Conservation (phyloP, 2,113 vertebrate species). For the Pungitius pungitius region DNA sequence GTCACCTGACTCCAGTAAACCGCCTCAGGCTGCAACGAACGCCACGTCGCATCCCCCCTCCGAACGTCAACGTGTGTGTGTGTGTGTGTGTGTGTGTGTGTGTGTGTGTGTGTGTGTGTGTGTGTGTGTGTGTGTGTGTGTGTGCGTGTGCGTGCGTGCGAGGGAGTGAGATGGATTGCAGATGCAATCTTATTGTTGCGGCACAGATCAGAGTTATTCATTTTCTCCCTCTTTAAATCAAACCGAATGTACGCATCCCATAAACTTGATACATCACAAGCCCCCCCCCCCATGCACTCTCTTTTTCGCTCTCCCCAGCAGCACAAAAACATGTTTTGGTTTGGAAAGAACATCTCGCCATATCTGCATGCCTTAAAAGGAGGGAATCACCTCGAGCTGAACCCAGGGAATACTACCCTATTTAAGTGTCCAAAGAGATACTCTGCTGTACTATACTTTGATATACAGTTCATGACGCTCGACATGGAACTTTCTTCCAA, state of each 20-base stretch:
- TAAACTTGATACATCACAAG: slow-evolving; percentile 60
- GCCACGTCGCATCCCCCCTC: not conserved
- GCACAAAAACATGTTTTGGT: slow-evolving; percentile 47
- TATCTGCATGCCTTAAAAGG: slow-evolving; percentile 41
- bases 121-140: slow-evolving; percentile 12
- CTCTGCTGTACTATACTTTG: not conserved
- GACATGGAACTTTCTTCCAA: not conserved
- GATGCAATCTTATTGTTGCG: slow-evolving; percentile 44
- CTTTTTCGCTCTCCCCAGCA: slow-evolving; percentile 8
- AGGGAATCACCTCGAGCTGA: slow-evolving; percentile 7
- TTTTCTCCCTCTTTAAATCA: slow-evolving; percentile 40
- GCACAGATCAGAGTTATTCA: slow-evolving; percentile 31
- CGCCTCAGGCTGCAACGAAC: slow-evolving; percentile 10
- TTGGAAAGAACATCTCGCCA: slow-evolving; percentile 24
- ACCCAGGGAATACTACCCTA: not conserved
- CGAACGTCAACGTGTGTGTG: slow-evolving; percentile 23
- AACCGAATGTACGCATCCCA: slow-evolving; percentile 41
- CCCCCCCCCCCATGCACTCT: not conserved
- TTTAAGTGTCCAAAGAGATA: not conserved
- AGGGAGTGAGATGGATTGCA: no score
- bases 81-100: slow-evolving; percentile 4
- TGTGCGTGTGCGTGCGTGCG: slow-evolving; percentile 13
- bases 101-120: slow-evolving; percentile 12
- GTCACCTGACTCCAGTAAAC: slow-evolving; percentile 23
- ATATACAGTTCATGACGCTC: not conserved